Evolutionary conservation across 2,113 vertebrate species (phyloP).

Genomic region (Malaclemys terrapin): DNA sequence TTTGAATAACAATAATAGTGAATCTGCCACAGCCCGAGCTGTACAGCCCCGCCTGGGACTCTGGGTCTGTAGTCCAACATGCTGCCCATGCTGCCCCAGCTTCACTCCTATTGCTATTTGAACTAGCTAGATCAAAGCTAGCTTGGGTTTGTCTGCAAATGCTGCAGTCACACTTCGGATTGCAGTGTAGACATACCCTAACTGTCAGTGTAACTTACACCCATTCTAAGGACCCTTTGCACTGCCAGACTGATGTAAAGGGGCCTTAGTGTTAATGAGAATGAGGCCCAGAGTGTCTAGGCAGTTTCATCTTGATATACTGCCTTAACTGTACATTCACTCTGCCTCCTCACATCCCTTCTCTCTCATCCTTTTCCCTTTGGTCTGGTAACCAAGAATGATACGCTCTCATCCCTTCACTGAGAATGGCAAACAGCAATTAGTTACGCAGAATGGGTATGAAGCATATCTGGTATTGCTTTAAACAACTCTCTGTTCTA

Average conservation of each 20-base stretch:
- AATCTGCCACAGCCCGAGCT: not conserved
- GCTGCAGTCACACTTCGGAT: not conserved
- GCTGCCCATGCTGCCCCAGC: not conserved
- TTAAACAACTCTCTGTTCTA: constrained; percentile 8
- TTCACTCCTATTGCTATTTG: not conserved
- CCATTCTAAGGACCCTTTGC: not conserved
- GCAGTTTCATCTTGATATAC: constrained; percentile 11
- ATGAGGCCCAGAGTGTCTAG: not conserved
- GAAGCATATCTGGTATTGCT: not conserved
- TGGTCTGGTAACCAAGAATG: not conserved
- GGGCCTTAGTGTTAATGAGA: not conserved
- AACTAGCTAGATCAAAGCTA: not conserved
- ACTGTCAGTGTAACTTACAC: not conserved
- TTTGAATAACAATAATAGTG: not conserved
- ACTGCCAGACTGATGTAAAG: not conserved
- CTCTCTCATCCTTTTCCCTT: not conserved
- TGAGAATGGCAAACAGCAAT: not conserved
- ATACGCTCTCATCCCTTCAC: not conserved
- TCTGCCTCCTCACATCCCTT: not conserved
- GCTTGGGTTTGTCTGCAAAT: not conserved
- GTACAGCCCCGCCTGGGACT: not conserved
- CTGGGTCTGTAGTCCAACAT: not conserved
- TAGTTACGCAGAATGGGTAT: not conserved
- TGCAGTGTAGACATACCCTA: not conserved
- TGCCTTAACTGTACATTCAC: constrained; percentile 10